These are phyloP conservation scores for Cygnus atratus DNA, from an alignment of 2,113 vertebrate genomes.

Conservation along the genomic window DNA sequence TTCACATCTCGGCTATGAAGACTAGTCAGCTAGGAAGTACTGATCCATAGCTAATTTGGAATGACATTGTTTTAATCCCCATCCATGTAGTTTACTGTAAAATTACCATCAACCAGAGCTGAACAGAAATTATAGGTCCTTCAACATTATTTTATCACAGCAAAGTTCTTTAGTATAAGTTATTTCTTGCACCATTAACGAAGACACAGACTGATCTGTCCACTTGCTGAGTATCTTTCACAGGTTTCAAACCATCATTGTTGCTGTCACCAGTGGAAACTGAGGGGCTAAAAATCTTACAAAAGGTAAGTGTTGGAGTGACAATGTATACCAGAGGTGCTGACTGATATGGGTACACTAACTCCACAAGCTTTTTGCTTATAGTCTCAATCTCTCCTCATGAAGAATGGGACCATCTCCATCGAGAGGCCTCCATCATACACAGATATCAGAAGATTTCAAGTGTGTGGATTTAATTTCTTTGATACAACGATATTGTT, in stretches of 20 bases:
- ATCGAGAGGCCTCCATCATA: background rate
- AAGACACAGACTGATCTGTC: background rate
- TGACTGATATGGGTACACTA: background rate
- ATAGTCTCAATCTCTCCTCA: background rate
- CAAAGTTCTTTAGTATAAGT: background rate
- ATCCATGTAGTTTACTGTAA: background rate
- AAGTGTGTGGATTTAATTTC: background rate
- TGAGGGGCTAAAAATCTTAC: background rate
- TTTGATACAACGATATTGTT: accelerated
- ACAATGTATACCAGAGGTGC: too few species aligned
- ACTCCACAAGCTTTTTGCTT: background rate
- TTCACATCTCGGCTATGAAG: background rate
- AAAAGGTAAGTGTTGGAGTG: background rate
- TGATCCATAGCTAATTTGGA: background rate
- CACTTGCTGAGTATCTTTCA: background rate
- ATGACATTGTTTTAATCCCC: background rate
- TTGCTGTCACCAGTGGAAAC: background rate
- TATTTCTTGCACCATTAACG: background rate
- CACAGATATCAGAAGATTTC: background rate
- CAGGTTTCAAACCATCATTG: background rate
- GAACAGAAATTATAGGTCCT: background rate
- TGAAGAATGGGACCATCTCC: background rate
- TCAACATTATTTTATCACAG: background rate
- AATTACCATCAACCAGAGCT: background rate
- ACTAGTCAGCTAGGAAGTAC: background rate